Base-by-base conservation (phyloP, 2,797 vertebrate species). In the Dallia pectoralis region DNA sequence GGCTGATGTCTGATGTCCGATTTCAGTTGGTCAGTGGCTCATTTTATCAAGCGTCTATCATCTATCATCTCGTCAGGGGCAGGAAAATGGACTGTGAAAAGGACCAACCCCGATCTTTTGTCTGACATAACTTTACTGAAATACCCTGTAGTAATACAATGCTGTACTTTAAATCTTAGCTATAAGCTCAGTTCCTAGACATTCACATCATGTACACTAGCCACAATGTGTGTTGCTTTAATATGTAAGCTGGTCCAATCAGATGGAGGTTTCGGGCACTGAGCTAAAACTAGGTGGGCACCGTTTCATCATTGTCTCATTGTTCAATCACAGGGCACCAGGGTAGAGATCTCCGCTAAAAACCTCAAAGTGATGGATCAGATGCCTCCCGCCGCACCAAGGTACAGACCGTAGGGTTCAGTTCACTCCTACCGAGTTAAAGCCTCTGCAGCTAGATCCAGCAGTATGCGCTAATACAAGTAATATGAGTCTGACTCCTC, bases 361-460 rank as follows among this genome's bases (percentile, higher is more conserved):
- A 99, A 99, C 81, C 92, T 97, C 68, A 97, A 95, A 84, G 95
- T 99, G 80, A 98, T 97, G 95, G 97, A 99, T 89, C 95, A 96
- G 93, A 97, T 97, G 95, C 95, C 97, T 32, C 93, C 94, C 74
- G 91, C 90, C 80, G 96, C 97, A 51, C 96, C 98, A 53, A 94
- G 97, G 98, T 99, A 93, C 48, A 15, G 64, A 56, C 56, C 36
- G 36, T 36, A 49, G 25, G 44, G 29, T 16, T 16, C 4, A 30
- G 14, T 63, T 30, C 29, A 63, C 14, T 30, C 61, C 27, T n/a
- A 19, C 48, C n/a, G 51, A 22, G 9, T n/a, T 9, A n/a, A n/a
- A 9, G 9, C n/a, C n/a, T n/a, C 19, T 22, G 51, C 51, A n/a
- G 51, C n/a, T 2, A 2, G 51, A 22, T 22, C 11, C n/a, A 8